Conservation (phyloP, 2,797 vertebrate species). For the Mus minutoides region DNA sequence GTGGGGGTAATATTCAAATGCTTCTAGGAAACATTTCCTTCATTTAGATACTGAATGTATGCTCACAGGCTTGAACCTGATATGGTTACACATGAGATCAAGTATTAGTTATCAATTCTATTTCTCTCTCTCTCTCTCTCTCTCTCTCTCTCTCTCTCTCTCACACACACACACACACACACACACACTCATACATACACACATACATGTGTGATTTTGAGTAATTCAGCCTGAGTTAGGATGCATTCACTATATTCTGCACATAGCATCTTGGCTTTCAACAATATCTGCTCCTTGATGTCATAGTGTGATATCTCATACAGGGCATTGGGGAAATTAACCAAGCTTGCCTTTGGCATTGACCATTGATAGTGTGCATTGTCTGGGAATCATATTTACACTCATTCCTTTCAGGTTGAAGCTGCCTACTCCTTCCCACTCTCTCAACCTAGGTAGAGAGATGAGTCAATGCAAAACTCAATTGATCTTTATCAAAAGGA, state of each 20-base stretch:
- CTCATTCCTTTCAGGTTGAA: background rate
- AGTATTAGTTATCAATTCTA: background rate
- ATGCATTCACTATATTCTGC: background rate
- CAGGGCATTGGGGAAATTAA: background rate
- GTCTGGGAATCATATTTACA: background rate
- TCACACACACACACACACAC: background rate
- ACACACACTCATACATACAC: background rate
- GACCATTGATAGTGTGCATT: background rate
- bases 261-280: background rate
- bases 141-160: too few species aligned
- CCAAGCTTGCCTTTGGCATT: background rate
- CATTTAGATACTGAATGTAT: background rate
- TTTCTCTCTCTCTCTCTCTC: background rate
- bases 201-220: background rate
- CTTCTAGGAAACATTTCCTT: slow-evolving; percentile 32
- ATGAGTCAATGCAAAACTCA: background rate
- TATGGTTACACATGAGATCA: background rate
- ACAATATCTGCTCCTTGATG: slow-evolving; percentile 17
- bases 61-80: background rate
- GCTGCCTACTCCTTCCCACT: background rate
- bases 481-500: background rate
- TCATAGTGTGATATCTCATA: slow-evolving; percentile 1
- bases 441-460: background rate
- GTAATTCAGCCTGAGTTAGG: background rate
- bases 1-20: background rate